Evolutionary conservation across 2,797 vertebrate species (phyloP).

Genomic region (Cercopithecus hamlyni): DNA sequence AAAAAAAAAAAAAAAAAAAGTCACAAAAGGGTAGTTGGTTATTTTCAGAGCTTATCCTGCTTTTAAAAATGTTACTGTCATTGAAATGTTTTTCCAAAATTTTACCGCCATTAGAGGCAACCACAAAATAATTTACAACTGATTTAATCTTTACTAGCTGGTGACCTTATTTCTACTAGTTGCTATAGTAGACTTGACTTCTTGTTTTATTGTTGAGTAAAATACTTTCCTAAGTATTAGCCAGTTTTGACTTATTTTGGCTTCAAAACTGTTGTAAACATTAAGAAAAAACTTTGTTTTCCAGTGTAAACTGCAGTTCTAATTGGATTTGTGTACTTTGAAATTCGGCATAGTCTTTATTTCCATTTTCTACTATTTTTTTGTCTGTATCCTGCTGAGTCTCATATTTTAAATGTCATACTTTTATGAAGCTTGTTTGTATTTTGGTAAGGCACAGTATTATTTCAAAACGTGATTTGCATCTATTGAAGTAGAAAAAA

Average conservation of each 20-base stretch:
- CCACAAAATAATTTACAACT: background rate
- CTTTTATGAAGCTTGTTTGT: background rate
- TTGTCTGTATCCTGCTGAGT: background rate
- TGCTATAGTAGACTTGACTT: constrained; percentile 2
- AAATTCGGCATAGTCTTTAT: constrained; percentile 21
- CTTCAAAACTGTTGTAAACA: constrained; percentile 15
- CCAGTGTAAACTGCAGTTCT: constrained; percentile 37
- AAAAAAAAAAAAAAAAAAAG: background rate
- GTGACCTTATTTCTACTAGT: constrained; percentile 14
- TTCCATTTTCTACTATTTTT: background rate
- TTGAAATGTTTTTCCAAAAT: constrained; percentile 10
- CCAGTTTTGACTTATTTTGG: background rate
- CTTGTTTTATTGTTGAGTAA: constrained; percentile 29
- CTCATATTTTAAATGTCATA: constrained; percentile 4
- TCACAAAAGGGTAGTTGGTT: background rate
- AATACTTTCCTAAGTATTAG: constrained; percentile 29
- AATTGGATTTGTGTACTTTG: constrained; percentile 27
- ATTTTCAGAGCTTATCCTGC: background rate
- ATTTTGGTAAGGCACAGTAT: background rate
- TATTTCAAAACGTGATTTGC: constrained; percentile 8
- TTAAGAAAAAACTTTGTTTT: background rate
- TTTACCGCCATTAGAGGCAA: constrained; percentile 38
- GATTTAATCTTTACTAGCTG: constrained; percentile 18
- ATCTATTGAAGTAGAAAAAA: background rate
- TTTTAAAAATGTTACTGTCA: background rate